These are phyloP conservation scores for Paraescarpia echinospica DNA, from an alignment of 1,140 invertebrate genomes.

Conservation along the genomic window DNA sequence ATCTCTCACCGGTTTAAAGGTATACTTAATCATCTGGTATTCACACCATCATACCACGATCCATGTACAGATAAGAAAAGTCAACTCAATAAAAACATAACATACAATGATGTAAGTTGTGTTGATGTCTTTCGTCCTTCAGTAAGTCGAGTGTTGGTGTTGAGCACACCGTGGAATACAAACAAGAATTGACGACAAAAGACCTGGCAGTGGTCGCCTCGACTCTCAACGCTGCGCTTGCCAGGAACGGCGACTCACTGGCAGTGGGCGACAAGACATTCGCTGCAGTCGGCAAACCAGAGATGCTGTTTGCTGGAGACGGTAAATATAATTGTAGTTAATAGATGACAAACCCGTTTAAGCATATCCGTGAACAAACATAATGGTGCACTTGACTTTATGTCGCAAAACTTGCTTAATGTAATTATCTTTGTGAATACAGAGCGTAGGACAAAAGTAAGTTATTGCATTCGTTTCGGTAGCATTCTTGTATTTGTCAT, in stretches of 20 bases:
- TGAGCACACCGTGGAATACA: background rate
- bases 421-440: too few relatives aligned
- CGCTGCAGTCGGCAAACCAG: background rate
- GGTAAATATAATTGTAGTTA: too few relatives aligned
- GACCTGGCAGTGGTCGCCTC: background rate
- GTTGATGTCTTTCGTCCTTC: background rate
- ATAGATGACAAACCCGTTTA: background rate
- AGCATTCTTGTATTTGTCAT: too few relatives aligned
- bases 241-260: background rate
- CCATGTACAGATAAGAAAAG: background rate
- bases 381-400: background rate
- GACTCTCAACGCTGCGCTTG: background rate
- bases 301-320: background rate
- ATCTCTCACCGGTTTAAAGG: background rate
- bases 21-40: background rate
- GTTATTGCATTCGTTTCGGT: too few relatives aligned
- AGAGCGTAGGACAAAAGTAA: too few relatives aligned
- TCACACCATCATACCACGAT: background rate
- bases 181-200: background rate
- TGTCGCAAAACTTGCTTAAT: too few relatives aligned
- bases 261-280: background rate
- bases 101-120: too few relatives aligned
- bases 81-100: too few relatives aligned
- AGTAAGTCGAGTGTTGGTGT: background rate
- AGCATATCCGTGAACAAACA: background rate